Conservation (phyloP, 1,140 invertebrate genomes). For the Bombus affinis region DNA sequence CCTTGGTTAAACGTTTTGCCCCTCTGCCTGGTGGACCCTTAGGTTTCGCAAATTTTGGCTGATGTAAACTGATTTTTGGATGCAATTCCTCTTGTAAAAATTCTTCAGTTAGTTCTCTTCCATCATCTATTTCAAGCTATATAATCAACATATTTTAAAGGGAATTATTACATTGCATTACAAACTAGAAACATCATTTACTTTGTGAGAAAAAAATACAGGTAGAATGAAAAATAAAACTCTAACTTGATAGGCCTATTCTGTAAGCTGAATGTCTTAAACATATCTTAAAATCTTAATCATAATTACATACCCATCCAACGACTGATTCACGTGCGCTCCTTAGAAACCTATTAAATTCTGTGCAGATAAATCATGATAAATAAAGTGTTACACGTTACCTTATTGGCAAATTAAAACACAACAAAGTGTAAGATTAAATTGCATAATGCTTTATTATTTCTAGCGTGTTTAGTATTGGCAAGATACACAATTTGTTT, state of each 20-base stretch:
- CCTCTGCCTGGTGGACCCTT: conserved; percentile 96
- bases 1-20: conserved; percentile 93
- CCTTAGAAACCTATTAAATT: conserved; percentile 48
- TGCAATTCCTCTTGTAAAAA: conserved; percentile 96
- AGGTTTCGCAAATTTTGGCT: conserved; percentile 96
- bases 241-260: conserved; percentile 74
- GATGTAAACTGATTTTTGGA: conserved; percentile 94
- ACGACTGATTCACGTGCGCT: conserved; percentile 47
- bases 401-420: conserved; percentile 55
- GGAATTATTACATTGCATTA: conserved; percentile 56
- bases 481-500: conserved; percentile 78
- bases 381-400: not conserved
- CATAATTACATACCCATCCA: conserved; percentile 72
- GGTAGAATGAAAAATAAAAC: not conserved
- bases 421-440: conserved; percentile 66
- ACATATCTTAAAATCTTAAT: conserved; percentile 59
- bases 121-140: conserved; percentile 96
- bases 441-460: conserved; percentile 76
- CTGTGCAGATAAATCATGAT: conserved; percentile 18
- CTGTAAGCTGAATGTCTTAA: conserved; percentile 70
- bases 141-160: conserved; percentile 73
- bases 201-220: not conserved
- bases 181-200: not conserved
- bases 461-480: conserved; percentile 73
- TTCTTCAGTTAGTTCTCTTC: conserved; percentile 93